phyloP scores from a whole-genome alignment of 1,140 invertebrate genomes.

The Eumaeus atala region DNA sequence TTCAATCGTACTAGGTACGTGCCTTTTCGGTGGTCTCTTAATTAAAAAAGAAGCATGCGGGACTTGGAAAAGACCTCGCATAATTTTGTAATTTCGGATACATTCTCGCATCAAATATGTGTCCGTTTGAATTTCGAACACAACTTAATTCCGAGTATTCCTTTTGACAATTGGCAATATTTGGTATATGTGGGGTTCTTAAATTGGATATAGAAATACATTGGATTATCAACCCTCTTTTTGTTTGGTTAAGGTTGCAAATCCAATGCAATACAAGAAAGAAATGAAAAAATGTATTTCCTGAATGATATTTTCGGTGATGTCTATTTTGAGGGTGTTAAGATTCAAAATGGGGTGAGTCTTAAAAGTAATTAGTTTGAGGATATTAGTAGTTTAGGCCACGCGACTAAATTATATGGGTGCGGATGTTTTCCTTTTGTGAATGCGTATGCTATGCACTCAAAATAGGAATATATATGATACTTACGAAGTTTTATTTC shows the following conservation, averaged over 20 bases:
- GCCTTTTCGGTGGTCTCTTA: too few species aligned
- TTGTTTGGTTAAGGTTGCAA: not conserved
- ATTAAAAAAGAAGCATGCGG: too few species aligned
- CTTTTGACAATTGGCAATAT: slow-evolving; percentile 6
- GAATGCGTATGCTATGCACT: too few species aligned
- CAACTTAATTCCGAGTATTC: slow-evolving; percentile 9
- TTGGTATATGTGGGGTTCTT: not conserved
- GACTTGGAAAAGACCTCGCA: too few species aligned
- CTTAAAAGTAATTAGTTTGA: slow-evolving; percentile 12
- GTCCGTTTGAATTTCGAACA: too few species aligned
- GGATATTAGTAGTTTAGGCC: slow-evolving; percentile 27
- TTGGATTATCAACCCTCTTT: not conserved
- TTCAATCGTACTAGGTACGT: too few species aligned
- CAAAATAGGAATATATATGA: too few species aligned
- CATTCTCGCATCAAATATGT: too few species aligned
- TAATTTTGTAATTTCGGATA: too few species aligned
- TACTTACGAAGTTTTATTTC: too few species aligned
- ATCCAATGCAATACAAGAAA: not conserved
- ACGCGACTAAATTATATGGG: slow-evolving; percentile 26
- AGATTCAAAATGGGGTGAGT: slow-evolving; percentile 12
- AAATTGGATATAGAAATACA: not conserved
- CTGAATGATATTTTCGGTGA: not conserved
- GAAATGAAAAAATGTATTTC: too few species aligned
- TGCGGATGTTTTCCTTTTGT: slow-evolving; percentile 10
- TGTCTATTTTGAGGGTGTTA: slow-evolving; percentile 7